Conservation (phyloP, 2,797 vertebrate species). For the Myripristis jacobus region DNA sequence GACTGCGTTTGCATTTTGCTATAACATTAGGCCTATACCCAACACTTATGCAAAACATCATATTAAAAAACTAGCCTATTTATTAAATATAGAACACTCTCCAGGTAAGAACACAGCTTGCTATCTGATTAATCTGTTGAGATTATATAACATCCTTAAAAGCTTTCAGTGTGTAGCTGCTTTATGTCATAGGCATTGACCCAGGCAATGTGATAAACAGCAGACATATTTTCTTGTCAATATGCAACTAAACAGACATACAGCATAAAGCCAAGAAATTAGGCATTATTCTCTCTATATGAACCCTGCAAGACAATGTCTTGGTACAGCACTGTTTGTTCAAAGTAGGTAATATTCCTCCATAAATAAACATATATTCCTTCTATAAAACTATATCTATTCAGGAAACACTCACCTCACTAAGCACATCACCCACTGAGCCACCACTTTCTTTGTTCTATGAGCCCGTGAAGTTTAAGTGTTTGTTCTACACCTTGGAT, state of each 20-base stretch:
- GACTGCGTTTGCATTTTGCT: constrained; percentile 58
- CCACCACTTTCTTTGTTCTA: constrained; percentile 44
- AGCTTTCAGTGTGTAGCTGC: constrained; percentile 58
- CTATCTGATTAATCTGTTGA: constrained; percentile 66
- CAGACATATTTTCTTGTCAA: constrained; percentile 55
- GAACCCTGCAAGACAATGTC: constrained; percentile 6
- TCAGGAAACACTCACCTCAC: constrained; percentile 36
- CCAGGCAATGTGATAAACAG: constrained; percentile 62
- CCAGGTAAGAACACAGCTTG: constrained; percentile 67
- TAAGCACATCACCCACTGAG: neutral
- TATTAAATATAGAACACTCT: constrained; percentile 82
- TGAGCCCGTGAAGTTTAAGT: constrained; percentile 28
- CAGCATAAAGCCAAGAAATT: constrained; percentile 63
- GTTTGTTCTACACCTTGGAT: constrained; percentile 60
- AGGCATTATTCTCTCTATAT: constrained; percentile 29
- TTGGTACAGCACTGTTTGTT: constrained; percentile 34
- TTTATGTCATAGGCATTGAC: constrained; percentile 50
- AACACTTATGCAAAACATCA: constrained; percentile 58
- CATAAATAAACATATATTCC: constrained; percentile 45
- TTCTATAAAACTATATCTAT: constrained; percentile 58
- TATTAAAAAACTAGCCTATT: constrained; percentile 79
- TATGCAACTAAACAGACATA: constrained; percentile 53
- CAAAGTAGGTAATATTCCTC: constrained; percentile 31
- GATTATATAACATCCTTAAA: constrained; percentile 71
- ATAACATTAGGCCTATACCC: constrained; percentile 32